Evolutionary conservation across 2,888 invertebrate species (phyloP), one percentile per base, ranked within the genome.

Genomic region (Cryptus viduatorius): DNA sequence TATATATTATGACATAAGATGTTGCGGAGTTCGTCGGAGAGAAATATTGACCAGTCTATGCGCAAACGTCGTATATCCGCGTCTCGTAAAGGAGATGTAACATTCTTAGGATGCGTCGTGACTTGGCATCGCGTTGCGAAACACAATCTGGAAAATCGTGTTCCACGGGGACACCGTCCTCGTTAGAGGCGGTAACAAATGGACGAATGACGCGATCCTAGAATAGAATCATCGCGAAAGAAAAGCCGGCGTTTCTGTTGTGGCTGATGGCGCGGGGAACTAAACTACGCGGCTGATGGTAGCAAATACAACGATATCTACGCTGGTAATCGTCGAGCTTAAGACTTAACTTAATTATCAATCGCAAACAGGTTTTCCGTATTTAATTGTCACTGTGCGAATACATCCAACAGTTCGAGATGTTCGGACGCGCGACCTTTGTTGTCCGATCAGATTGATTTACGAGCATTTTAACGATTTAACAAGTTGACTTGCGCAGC

Each of bases 131-230:
- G 78, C 48, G 73, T 81, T 75, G 72, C 78, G 75, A 82, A 84
- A 79, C 75, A 44, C 84, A 81, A 84, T 65, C 78, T 79, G 84
- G 64, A 75, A 75, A 81, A 44, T 65, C 81, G 78, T 65, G 69
- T 68, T 19, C 24, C 56, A 12, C 83, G 75, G 81, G 78, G 81
- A 81, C 81, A 37, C 77, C 37, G 46, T 29, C 37, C 29, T 29
- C 12, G 59, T 44, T 44, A 37, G 50, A 3, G n/a, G 42, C 12
- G 46, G 24, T 19, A 46, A 75, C 67, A 71, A 16, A 78, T 31
- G 69, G 59, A 65, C 16, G 82, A 48, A 65, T 65, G 65, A 37
- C 65, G 75, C 44, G 78, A 79, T 75, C 78, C 71, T 78, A 82
- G 81, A 82, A 84, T 84, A 84, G 80, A 84, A 19, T 4, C 56